phyloP scores from a whole-genome alignment of 2,113 vertebrate genomes.

The Toxostoma redivivum region DNA sequence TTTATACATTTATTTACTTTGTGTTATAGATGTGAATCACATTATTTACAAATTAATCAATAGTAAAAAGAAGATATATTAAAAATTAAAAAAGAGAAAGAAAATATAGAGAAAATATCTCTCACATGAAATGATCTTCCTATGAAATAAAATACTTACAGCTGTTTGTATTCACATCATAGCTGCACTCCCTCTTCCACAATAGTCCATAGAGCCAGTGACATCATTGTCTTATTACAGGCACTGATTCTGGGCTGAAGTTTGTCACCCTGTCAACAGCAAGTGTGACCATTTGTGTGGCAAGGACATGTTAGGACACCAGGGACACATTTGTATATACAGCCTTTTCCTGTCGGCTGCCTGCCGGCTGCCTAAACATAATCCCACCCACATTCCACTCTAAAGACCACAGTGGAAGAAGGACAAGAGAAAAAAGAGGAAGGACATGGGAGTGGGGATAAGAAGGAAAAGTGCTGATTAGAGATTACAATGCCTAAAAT shows the following conservation, averaged over 20 bases:
- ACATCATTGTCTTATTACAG: conserved; percentile 26
- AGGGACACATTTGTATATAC: conserved; percentile 21
- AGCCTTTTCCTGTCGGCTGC: conserved; percentile 37
- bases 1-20: neutral
- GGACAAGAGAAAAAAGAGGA: neutral
- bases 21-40: neutral
- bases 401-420: neutral
- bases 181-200: neutral
- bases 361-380: neutral
- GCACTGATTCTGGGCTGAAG: neutral
- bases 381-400: neutral
- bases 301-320: conserved; percentile 30
- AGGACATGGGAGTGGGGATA: neutral
- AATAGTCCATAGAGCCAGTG: neutral
- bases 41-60: neutral
- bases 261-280: conserved; percentile 9
- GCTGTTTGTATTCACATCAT: neutral
- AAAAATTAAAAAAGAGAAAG: neutral
- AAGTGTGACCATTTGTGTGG: neutral
- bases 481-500: neutral
- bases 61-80: neutral
- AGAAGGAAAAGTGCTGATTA: neutral
- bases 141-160: neutral
- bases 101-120: neutral
- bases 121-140: neutral